Percentiles rank a stretch among this genome's conserved stretches.
phyloP scores from a whole-genome alignment of 2,888 invertebrate genomes.

The Trisateles emortualis region DNA sequence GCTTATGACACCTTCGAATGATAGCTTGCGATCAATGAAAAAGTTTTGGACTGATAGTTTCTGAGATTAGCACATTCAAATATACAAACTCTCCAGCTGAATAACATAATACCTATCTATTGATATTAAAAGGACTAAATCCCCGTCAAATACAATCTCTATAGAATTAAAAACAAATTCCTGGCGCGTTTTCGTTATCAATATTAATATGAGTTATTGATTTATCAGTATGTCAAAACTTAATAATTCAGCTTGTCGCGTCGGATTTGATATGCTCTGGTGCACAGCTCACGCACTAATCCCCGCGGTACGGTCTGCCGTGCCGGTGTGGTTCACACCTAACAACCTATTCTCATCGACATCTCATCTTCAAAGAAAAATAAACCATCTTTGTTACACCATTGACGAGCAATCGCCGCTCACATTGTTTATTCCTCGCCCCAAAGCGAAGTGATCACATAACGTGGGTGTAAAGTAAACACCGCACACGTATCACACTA shows the following conservation, averaged over 20 bases:
- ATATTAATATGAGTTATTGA: constrained; percentile 75
- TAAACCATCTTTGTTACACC: constrained; percentile 81
- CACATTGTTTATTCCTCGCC: constrained; percentile 83
- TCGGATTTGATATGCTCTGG: constrained; percentile 72
- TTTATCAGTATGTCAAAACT: constrained; percentile 81
- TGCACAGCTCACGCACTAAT: constrained; percentile 75
- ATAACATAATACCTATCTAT: background rate
- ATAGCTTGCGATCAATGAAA: too few species aligned
- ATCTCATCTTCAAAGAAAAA: constrained; percentile 78
- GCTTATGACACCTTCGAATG: too few species aligned
- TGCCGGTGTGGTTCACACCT: constrained; percentile 66
- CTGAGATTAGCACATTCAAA: too few species aligned
- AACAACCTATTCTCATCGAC: constrained; percentile 73
- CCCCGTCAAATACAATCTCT: background rate
- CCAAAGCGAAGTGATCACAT: constrained; percentile 80
- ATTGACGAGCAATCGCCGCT: constrained; percentile 83
- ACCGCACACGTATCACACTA: constrained; percentile 80
- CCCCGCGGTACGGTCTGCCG: constrained; percentile 73
- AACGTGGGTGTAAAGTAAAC: constrained; percentile 84
- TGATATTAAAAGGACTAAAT: background rate
- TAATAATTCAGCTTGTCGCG: constrained; percentile 79
- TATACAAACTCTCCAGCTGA: too few species aligned
- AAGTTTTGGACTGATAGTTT: too few species aligned
- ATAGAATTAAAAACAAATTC: constrained; percentile 26
- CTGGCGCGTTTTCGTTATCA: constrained; percentile 56